Evolutionary conservation across 2,797 vertebrate species (phyloP).

Genomic region (Neosalanx taihuensis): DNA sequence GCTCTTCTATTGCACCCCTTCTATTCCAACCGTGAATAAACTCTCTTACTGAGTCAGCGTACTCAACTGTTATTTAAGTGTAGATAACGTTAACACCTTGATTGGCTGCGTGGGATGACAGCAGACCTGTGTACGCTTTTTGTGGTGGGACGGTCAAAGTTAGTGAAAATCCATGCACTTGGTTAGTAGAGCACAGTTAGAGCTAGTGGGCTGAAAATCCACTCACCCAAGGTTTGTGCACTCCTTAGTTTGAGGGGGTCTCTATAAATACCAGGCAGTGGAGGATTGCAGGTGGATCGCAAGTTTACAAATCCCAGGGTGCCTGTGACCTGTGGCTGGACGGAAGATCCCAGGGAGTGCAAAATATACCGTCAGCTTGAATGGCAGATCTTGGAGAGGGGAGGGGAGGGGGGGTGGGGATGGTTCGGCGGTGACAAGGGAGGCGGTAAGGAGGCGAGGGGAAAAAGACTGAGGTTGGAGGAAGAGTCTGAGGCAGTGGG

Average conservation of each 20-base stretch:
- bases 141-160: constrained; percentile 6
- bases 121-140: constrained; percentile 16
- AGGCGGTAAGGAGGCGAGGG: constrained; percentile 45
- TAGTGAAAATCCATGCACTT: constrained; percentile 22
- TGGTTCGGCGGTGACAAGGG: constrained; percentile 19
- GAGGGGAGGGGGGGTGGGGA: constrained; percentile 39
- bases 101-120: constrained; percentile 16
- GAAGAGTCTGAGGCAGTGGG: neutral
- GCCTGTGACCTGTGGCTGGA: constrained; percentile 70
- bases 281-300: constrained; percentile 53
- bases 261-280: constrained; percentile 62
- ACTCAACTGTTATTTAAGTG: neutral
- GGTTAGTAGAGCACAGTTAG: constrained; percentile 38
- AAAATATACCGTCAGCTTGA: constrained; percentile 65
- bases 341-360: constrained; percentile 69
- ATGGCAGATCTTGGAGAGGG: constrained; percentile 63
- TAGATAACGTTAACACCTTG: neutral
- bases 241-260: constrained; percentile 58
- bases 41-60: constrained; percentile 3
- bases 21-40: constrained; percentile 14
- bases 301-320: constrained; percentile 71
- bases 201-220: constrained; percentile 44
- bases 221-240: constrained; percentile 72
- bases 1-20: neutral
- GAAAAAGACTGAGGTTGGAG: neutral